Conservation (phyloP, 2,113 vertebrate genomes). For the Glaucidium brasilianum region DNA sequence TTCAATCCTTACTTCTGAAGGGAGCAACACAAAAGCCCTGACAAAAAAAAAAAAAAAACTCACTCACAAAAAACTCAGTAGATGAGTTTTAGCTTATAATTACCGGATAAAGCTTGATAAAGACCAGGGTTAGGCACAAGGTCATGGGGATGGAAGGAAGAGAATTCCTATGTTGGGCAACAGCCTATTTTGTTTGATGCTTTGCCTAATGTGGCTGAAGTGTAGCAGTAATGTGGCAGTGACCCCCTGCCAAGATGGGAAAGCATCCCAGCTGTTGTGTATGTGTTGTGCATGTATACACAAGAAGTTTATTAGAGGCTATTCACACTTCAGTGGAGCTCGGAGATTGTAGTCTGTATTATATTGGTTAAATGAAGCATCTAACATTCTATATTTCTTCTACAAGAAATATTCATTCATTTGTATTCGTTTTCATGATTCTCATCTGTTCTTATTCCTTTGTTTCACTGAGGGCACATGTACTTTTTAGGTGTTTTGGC, state of each 20-base stretch:
- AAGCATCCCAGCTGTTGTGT: slow-evolving; percentile 54
- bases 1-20: background rate
- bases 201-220: slow-evolving; percentile 30
- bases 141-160: background rate
- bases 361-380: slow-evolving; percentile 50
- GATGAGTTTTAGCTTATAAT: background rate
- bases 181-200: background rate
- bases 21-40: background rate
- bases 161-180: background rate
- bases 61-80: background rate
- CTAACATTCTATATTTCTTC: slow-evolving; percentile 31
- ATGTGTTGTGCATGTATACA: slow-evolving; percentile 55
- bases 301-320: slow-evolving; percentile 52
- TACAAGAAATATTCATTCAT: slow-evolving; percentile 30
- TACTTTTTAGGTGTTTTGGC: background rate
- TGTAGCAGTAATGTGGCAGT: slow-evolving; percentile 5
- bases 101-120: background rate
- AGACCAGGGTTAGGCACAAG: background rate
- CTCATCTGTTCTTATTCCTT: slow-evolving; percentile 11
- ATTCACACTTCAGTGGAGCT: slow-evolving; percentile 48
- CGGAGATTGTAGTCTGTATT: slow-evolving; percentile 30
- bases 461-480: background rate
- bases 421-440: slow-evolving; percentile 25
- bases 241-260: slow-evolving; percentile 42
- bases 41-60: background rate